A percentile compares a stretch with the other conserved stretches of the same genome.
Conservation (phyloP, 2,888 invertebrate genomes). For the Volucella inflata region DNA sequence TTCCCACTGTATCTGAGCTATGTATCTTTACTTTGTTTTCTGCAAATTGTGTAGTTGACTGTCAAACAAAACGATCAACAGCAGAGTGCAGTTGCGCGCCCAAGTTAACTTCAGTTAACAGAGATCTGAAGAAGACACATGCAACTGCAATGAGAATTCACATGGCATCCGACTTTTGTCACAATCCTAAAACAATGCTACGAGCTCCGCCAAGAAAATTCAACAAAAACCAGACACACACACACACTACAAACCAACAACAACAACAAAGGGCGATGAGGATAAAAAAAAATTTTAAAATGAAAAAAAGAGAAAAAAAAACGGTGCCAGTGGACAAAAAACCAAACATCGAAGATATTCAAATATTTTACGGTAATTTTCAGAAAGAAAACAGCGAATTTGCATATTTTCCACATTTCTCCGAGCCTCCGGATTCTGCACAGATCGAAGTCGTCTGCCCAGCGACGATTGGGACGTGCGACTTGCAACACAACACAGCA, state of each 20-base stretch:
- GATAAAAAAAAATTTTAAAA: slow-evolving; percentile 60
- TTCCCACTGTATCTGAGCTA: slow-evolving; percentile 27
- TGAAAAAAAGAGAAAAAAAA: slow-evolving; percentile 60
- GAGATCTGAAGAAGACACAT: slow-evolving; percentile 12
- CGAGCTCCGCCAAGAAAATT: slow-evolving; percentile 24
- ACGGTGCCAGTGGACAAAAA: slow-evolving; percentile 61
- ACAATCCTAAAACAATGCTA: slow-evolving; percentile 64
- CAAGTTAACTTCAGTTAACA: slow-evolving; percentile 17
- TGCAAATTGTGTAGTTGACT: slow-evolving; percentile 57
- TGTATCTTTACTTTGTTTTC: too few relatives aligned
- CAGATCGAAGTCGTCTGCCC: slow-evolving; percentile 16
- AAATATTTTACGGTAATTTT: slow-evolving; percentile 76
- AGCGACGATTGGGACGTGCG: slow-evolving; percentile 17
- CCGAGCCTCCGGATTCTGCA: slow-evolving; percentile 6
- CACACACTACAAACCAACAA: slow-evolving; percentile 11
- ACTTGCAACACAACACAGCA: slow-evolving; percentile 36
- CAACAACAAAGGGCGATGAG: slow-evolving; percentile 28
- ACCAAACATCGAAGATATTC: slow-evolving; percentile 76
- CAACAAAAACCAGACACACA: slow-evolving; percentile 20
- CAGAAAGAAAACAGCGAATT: slow-evolving; percentile 73
- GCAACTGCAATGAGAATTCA: slow-evolving; percentile 56
- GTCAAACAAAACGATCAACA: slow-evolving; percentile 64
- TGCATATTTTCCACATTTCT: slow-evolving; percentile 75
- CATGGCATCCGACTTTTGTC: slow-evolving; percentile 41
- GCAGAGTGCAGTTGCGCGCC: slow-evolving; percentile 37